Evolutionary conservation across 2,113 vertebrate genomes (phyloP).

Genomic region (Catharus bicknelli): DNA sequence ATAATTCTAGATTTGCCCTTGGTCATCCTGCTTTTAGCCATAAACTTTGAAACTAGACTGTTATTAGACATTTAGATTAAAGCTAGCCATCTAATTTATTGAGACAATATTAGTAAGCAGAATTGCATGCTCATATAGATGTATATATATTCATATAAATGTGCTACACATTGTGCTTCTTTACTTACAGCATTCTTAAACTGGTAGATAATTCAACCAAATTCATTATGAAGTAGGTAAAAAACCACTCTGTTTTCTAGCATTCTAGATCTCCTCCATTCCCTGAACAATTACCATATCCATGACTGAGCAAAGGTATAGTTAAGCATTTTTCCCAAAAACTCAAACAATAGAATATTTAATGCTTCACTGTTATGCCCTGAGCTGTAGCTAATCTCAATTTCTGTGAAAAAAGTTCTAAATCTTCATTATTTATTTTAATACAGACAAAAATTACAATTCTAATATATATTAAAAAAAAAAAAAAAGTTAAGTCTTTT

Average conservation of each 20-base stretch:
- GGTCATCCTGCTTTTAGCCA: background rate
- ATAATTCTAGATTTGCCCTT: background rate
- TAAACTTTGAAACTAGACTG: background rate
- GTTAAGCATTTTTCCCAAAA: background rate
- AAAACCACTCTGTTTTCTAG: fast-evolving
- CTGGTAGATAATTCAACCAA: background rate
- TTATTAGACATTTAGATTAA: background rate
- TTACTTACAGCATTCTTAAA: background rate
- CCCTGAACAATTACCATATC: background rate
- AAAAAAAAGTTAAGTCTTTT: background rate
- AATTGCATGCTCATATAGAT: background rate
- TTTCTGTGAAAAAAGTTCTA: background rate
- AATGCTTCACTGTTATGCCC: background rate
- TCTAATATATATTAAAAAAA: background rate
- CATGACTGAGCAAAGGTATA: background rate
- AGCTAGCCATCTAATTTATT: background rate
- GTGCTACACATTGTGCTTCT: fast-evolving
- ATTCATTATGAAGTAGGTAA: background rate
- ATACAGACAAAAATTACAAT: background rate
- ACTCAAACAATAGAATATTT: background rate
- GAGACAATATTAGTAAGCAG: background rate
- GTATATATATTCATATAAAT: background rate
- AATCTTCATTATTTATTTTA: background rate
- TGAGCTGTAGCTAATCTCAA: background rate
- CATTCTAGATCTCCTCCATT: background rate